Conservation (phyloP, 2,113 vertebrate genomes). For the Corydoras sp. region DNA sequence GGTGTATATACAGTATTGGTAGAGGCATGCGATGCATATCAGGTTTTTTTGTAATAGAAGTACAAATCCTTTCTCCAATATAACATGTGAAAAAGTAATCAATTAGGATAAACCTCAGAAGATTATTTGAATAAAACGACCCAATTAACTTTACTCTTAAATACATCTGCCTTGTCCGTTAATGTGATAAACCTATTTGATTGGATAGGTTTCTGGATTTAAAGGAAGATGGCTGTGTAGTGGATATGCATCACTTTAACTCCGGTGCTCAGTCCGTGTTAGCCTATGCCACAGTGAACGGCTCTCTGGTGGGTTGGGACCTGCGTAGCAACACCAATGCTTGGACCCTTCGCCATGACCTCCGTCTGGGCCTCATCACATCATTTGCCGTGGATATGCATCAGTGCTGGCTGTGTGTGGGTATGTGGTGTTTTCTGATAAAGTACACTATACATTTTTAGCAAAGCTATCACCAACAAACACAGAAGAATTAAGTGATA, state of each 20-base stretch:
- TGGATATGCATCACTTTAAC: conserved; percentile 96
- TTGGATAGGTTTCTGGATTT: conserved; percentile 76
- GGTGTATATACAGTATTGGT: no score
- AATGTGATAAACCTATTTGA: no score
- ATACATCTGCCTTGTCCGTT: neutral
- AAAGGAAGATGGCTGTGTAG: conserved; percentile 89
- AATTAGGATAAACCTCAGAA: no score
- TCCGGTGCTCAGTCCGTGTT: conserved; percentile 87
- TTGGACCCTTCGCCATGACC: conserved; percentile 88
- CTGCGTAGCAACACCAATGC: conserved; percentile 82
- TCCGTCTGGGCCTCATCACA: conserved; percentile 91
- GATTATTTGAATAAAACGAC: no score
- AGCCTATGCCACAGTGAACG: conserved; percentile 91
- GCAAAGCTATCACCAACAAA: no score
- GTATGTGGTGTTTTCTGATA: conserved; percentile 56
- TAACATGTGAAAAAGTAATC: no score
- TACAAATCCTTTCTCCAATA: no score
- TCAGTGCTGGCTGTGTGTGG: conserved; percentile 96
- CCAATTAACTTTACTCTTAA: neutral
- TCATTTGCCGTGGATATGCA: conserved; percentile 95
- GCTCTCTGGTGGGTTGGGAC: conserved; percentile 94
- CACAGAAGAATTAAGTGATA: no score
- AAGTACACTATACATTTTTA: no score
- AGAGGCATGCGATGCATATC: no score
- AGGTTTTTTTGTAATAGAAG: no score